Conservation (phyloP, 1,140 invertebrate species). For the Megathymus violae region DNA sequence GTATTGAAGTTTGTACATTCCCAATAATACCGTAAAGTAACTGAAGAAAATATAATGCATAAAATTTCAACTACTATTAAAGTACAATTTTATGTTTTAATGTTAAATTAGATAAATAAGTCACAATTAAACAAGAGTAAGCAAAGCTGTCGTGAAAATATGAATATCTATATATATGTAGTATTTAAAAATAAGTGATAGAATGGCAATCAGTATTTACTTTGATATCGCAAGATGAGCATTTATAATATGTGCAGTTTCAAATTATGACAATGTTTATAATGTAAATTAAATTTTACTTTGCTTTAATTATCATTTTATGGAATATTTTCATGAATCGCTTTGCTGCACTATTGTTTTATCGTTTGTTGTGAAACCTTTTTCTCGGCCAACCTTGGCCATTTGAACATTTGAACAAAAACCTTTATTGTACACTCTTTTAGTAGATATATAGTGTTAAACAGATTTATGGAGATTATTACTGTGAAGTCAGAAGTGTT, state of each 20-base stretch:
- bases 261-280: conserved; percentile 10
- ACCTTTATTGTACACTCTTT: conserved; percentile 59
- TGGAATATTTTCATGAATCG: conserved; percentile 1
- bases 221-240: conserved; percentile 9
- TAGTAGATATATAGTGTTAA: conserved; percentile 48
- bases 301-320: not conserved
- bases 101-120: conserved; percentile 62
- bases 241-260: conserved; percentile 16
- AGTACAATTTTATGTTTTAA: conserved; percentile 66
- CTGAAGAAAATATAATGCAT: conserved; percentile 33
- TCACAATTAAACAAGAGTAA: conserved; percentile 43
- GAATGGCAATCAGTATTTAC: conserved; percentile 1
- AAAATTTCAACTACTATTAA: conserved; percentile 52
- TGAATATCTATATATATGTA: not conserved
- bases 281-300: conserved; percentile 12
- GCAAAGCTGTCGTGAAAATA: conserved; percentile 25
- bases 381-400: conserved; percentile 29
- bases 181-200: not conserved
- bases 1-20: conserved; percentile 66
- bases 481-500: conserved; percentile 46
- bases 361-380: not conserved
- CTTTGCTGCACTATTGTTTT: conserved; percentile 24
- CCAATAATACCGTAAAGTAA: conserved; percentile 47
- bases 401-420: conserved; percentile 60
- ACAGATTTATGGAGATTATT: conserved; percentile 58